Conservation (phyloP, 2,797 vertebrate species). For the Cossypha heuglini region DNA sequence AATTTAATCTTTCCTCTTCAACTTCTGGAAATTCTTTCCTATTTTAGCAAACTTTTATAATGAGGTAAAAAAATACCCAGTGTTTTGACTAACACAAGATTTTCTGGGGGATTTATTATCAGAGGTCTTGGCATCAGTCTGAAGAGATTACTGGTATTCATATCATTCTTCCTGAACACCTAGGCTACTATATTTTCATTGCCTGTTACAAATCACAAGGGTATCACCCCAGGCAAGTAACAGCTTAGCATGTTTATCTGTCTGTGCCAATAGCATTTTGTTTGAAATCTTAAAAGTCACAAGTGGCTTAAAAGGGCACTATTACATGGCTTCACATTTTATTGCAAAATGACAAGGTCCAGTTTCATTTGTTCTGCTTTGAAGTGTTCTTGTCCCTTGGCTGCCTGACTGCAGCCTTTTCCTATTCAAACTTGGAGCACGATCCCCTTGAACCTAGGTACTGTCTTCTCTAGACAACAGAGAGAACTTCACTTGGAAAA, state of each 20-base stretch:
- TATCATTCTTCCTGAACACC: not conserved
- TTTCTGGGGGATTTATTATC: conserved; percentile 18
- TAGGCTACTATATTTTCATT: conserved; percentile 42
- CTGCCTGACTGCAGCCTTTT: conserved; percentile 30
- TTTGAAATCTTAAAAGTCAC: conserved; percentile 76
- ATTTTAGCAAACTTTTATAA: not conserved
- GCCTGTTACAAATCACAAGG: conserved; percentile 60
- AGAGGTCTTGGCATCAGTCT: not conserved
- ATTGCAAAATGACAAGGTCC: conserved; percentile 68
- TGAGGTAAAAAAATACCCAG: not conserved
- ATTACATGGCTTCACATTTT: conserved; percentile 63
- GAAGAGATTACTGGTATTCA: conserved; percentile 43
- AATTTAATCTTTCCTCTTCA: not conserved
- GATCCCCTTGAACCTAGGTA: conserved; percentile 27
- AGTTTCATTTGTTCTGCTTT: conserved; percentile 65
- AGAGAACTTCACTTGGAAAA: not conserved
- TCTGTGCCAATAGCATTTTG: conserved; percentile 73
- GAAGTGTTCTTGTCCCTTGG: conserved; percentile 58
- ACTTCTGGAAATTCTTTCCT: not conserved
- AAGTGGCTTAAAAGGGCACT: conserved; percentile 76
- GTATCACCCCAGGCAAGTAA: conserved; percentile 62
- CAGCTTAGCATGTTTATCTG: conserved; percentile 75
- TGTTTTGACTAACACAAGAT: not conserved
- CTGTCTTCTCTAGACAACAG: conserved; percentile 11
- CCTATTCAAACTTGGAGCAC: conserved; percentile 39